Evolutionary conservation across 1,140 invertebrate species (phyloP), one percentile per base, ranked within the genome.

Genomic region (Drosophila subpulchrella): DNA sequence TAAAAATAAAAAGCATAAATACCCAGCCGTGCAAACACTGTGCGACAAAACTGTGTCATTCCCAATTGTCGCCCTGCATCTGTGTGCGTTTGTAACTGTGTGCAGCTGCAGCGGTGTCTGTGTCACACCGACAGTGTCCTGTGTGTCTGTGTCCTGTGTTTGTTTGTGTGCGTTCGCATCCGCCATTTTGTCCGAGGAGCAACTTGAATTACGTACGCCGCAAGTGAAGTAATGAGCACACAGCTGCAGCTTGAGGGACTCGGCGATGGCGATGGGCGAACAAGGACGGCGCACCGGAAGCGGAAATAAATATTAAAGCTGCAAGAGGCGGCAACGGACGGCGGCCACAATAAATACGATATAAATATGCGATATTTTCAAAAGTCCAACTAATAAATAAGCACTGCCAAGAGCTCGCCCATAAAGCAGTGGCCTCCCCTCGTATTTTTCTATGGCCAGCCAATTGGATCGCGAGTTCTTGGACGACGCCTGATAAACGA

Each of bases 361-460:
- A 78, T 76, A 71, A 70, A 78, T 81, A 77, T 78, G 75, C 75
- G 61, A 86, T 86, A 86, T 77, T 86, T 86, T 83, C 24, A 79
- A 88, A 86, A 88, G 83, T 88, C 83, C 81, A 75, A 67, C 83
- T 79, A 88, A 86, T 86, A 86, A 86, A 86, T 86, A 86, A 88
- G 67, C 53, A 13, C 55, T 60, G 61, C 65, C 82, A 82, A 81
- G 70, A 75, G 68, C 42, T 62, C 51, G 60, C 44, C 75, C 67
- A 77, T 80, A 73, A 84, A 77, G 61, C 39, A 80, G 46, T 7
- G 17, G 15, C 13, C 44, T 7, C 10, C 13, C 36, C 53, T 57
- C 44, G 41, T 61, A 61, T 56, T 56, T 77, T 67, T 55, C 76
- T 58, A 60, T 61, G 58, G 55, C 60, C 59, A 27, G 63, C 59